phyloP scores from a whole-genome alignment of 2,113 vertebrate species.

The Genyomyrus donnyi region DNA sequence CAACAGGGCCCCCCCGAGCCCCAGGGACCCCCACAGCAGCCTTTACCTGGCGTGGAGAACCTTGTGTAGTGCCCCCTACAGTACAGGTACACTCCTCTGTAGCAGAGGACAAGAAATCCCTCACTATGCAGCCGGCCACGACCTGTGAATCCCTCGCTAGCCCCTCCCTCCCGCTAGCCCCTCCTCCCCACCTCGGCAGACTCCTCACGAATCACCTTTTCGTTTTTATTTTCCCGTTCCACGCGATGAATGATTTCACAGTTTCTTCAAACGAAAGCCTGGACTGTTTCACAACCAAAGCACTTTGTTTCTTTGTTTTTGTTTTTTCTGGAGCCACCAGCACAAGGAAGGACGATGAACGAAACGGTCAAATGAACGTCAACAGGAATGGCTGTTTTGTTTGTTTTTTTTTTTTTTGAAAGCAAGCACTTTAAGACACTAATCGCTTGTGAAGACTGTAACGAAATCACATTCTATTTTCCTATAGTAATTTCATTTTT shows the following conservation, averaged over 20 bases:
- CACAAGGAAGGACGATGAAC: constrained; percentile 35
- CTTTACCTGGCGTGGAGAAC: constrained; percentile 84
- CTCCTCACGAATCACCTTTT: constrained; percentile 30
- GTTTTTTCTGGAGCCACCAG: constrained; percentile 50
- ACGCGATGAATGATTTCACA: constrained; percentile 42
- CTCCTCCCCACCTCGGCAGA: constrained; percentile 28
- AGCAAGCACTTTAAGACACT: constrained; percentile 66
- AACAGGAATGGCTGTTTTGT: constrained; percentile 21
- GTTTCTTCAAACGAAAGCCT: constrained; percentile 34
- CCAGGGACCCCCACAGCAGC: constrained; percentile 65
- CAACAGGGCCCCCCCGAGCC: constrained; percentile 72
- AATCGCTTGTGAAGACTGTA: constrained; percentile 55
- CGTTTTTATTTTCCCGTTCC: constrained; percentile 28
- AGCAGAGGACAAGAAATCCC: constrained; percentile 31
- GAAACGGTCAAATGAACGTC: constrained; percentile 29
- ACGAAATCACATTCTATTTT: constrained; percentile 51
- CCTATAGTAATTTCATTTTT: constrained; percentile 38
- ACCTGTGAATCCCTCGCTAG: constrained; percentile 33
- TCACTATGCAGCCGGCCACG: constrained; percentile 31
- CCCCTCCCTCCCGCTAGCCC: constrained; percentile 20
- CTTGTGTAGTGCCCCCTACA: constrained; percentile 67
- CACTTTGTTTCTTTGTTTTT: constrained; percentile 42
- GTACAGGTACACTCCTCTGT: constrained; percentile 46
- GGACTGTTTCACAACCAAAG: constrained; percentile 71
- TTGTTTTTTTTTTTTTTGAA: constrained; percentile 26